Base-by-base conservation (phyloP, 2,797 vertebrate genomes). In the Onychomys torridus region DNA sequence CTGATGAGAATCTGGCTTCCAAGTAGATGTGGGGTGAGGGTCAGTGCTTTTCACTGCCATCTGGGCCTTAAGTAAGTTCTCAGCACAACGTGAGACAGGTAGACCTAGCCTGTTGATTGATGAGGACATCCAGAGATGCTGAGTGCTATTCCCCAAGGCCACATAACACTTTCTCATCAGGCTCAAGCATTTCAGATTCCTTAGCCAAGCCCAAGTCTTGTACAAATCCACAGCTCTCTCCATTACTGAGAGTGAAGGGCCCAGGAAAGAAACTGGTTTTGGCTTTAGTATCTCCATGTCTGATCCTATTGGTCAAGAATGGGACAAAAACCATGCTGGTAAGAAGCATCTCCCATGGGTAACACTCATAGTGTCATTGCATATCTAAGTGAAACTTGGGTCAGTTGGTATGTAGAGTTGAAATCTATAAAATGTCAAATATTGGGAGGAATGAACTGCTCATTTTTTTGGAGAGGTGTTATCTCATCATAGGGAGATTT, bases 101-200 rank as follows among this genome's bases (percentile, higher is more conserved):
- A 77, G 91, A 77, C 78, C 73, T 91, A 29, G 55, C 75, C 63
- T 93, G 90, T 55, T 90, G 90, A 93, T 32, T 76, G 73, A 93
- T 77, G 71, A 75, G 69, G 63, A 69, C 75, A 46, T 94, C 40
- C 29, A 83, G 49, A 37, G 57, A 71, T 3, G 2, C 46, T 91
- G 79, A 91, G 76, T 91, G 90, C 89, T 76, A 37, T 52, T 87
- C 49, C 61, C 21, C 52, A 76, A 79, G 57, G 81, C 73, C 25
- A 63, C n/a, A 32, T 34, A 61, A 88, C 71, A 81, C 52, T 40
- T 79, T 84, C 73, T 93, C 67, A 73, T 88, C 67, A 92, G 92
- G 78, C 46, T 40, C 11, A 34, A 92, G 55, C 34, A 79, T 86
- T 94, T 94, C 49, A 86, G 32, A 96, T 84, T 83, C 85, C 52